Base-by-base conservation (phyloP, 2,888 invertebrate genomes). In the Trypoxylon attenuatum region DNA sequence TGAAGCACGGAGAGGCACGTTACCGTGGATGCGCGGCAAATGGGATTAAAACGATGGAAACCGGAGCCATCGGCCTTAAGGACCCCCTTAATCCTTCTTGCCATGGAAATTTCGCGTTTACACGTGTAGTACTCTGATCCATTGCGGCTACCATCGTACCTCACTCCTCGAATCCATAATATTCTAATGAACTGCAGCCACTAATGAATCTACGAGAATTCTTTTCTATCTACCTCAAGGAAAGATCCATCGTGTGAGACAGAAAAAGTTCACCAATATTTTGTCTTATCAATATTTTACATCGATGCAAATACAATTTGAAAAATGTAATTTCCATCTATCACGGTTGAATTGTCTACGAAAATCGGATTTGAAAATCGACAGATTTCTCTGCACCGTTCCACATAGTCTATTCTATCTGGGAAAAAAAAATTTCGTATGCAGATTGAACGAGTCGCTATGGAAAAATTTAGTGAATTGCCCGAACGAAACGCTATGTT, bases 21-120 rank as follows among this genome's bases (percentile, higher is more conserved):
- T 51, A 41, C 55, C 52, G 49, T 23, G 65, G 58, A 70, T 70
- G 43, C n/a, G n/a, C 54, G 50, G 72, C 72, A 65, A 72, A 72
- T 57, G 56, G 41, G 69, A 72, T 72, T 62, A 56, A 56, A 59
- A 57, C 60, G 61, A 65, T 59, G 52, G 56, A 63, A 65, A 49
- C 61, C 61, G 53, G 38, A 41, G 29, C 25, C 33, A 23, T 51
- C 54, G 57, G 15, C 54, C 57, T 58, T 69, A 52, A 69, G 53
- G 25, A 72, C 57, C 58, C 16, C 27, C 42, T 61, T 61, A 51
- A 57, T 51, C 52, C 55, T 43, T 8, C 42, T 54, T 42, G 41
- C 62, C 39, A 13, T 27, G 23, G 29, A 23, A 55, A 67, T 63
- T 55, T 55, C 51, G 52, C 16, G 25, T 45, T 56, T 57, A 62